These are phyloP conservation scores for Parapsyche elsis DNA, from an alignment of 1,140 invertebrate species.

Conservation along the genomic window DNA sequence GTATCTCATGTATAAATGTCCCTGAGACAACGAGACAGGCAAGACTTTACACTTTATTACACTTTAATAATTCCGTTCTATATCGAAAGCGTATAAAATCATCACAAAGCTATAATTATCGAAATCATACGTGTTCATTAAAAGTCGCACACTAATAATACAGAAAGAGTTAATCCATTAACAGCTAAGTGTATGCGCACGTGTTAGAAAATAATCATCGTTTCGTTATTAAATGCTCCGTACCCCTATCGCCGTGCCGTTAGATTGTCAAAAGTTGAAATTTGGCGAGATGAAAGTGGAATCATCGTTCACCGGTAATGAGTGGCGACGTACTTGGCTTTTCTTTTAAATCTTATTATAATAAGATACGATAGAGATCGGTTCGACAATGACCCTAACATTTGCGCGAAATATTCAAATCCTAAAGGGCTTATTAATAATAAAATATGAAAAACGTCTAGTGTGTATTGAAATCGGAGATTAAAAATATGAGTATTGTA, in stretches of 20 bases:
- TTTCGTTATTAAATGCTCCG: too few relatives aligned
- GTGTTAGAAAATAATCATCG: too few relatives aligned
- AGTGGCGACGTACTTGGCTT: too few relatives aligned
- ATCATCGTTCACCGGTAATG: too few relatives aligned
- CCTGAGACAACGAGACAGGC: not conserved
- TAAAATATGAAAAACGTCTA: not conserved
- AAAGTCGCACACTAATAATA: too few relatives aligned
- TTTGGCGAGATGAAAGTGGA: too few relatives aligned
- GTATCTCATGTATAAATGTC: not conserved
- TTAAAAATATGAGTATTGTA: not conserved
- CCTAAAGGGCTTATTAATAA: not conserved
- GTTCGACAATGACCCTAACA: too few relatives aligned
- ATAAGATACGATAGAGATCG: too few relatives aligned
- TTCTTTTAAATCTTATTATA: too few relatives aligned
- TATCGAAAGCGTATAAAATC: conserved; percentile 42
- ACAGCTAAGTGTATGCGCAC: not conserved
- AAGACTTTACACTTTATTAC: conserved; percentile 24
- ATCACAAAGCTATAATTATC: conserved; percentile 35
- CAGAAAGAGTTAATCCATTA: not conserved
- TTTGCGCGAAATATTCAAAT: not conserved
- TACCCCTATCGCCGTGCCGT: too few relatives aligned
- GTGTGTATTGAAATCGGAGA: not conserved
- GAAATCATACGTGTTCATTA: not conserved
- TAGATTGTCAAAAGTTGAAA: too few relatives aligned
- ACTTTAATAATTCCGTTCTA: conserved; percentile 15